phyloP scores from a whole-genome alignment of 2,113 vertebrate genomes.

The Pleuronectes platessa region DNA sequence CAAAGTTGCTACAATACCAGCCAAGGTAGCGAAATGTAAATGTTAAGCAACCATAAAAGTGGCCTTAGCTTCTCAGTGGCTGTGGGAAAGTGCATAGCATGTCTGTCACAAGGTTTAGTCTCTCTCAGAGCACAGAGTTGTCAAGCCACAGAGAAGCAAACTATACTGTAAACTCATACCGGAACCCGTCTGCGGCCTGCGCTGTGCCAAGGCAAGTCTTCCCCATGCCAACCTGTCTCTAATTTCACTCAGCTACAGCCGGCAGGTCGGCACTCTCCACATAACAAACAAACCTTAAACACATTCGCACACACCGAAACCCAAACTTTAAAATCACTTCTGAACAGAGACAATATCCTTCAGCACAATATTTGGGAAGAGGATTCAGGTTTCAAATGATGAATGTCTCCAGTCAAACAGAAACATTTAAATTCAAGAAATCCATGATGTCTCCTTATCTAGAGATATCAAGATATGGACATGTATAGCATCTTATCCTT shows the following conservation, averaged over 20 bases:
- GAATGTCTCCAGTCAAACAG: conserved; percentile 19
- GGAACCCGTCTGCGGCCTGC: conserved; percentile 70
- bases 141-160: conserved; percentile 74
- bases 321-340: conserved; percentile 31
- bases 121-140: conserved; percentile 61
- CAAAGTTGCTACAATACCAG: conserved; percentile 32
- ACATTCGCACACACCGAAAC: conserved; percentile 42
- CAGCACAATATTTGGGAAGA: conserved; percentile 45
- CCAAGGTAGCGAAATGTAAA: conserved; percentile 50
- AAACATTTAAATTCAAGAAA: conserved; percentile 12
- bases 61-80: conserved; percentile 51
- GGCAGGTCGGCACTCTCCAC: conserved; percentile 44
- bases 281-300: conserved; percentile 53
- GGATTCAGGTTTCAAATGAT: conserved; percentile 43
- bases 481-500: neutral
- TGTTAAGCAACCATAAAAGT: conserved; percentile 65
- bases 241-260: conserved; percentile 59
- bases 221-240: conserved; percentile 68
- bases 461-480: neutral
- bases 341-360: conserved; percentile 32
- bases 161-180: conserved; percentile 71
- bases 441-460: neutral
- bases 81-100: conserved; percentile 74
- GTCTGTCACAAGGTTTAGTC: conserved; percentile 68
- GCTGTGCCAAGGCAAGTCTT: conserved; percentile 63